These are phyloP conservation scores for Serinus canaria DNA, from an alignment of 2,113 vertebrate genomes.

Conservation along the genomic window DNA sequence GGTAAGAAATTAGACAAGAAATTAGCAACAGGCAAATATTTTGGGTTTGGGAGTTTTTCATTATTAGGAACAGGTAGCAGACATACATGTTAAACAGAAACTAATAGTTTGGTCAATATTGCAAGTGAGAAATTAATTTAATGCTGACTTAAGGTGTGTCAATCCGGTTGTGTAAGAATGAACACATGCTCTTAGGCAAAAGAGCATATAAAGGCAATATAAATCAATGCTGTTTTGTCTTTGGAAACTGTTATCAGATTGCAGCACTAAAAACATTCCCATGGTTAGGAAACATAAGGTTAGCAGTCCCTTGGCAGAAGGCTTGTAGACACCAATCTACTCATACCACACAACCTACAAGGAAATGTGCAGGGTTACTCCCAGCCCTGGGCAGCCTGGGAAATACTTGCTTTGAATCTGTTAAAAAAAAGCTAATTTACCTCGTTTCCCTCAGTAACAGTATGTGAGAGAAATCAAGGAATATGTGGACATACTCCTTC, in stretches of 20 bases:
- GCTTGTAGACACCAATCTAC: background rate
- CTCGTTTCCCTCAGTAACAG: background rate
- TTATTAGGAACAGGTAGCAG: background rate
- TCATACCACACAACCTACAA: background rate
- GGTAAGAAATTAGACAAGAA: background rate
- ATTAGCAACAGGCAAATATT: background rate
- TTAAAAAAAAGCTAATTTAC: background rate
- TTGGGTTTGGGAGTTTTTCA: background rate
- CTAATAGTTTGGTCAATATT: background rate
- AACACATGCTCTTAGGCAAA: background rate
- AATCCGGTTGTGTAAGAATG: background rate
- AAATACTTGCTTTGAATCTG: background rate
- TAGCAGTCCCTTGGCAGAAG: background rate
- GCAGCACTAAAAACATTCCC: background rate
- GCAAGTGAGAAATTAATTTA: background rate
- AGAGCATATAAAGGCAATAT: background rate
- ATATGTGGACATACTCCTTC: background rate
- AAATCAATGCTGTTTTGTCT: background rate
- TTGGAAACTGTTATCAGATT: background rate
- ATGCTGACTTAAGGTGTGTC: background rate
- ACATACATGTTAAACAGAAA: background rate
- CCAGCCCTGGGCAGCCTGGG: background rate
- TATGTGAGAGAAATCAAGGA: background rate
- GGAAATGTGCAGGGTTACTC: background rate
- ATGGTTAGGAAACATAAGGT: background rate